These are phyloP conservation scores for Cryptus viduatorius DNA, from an alignment of 2,888 invertebrate genomes.

Conservation along the genomic window DNA sequence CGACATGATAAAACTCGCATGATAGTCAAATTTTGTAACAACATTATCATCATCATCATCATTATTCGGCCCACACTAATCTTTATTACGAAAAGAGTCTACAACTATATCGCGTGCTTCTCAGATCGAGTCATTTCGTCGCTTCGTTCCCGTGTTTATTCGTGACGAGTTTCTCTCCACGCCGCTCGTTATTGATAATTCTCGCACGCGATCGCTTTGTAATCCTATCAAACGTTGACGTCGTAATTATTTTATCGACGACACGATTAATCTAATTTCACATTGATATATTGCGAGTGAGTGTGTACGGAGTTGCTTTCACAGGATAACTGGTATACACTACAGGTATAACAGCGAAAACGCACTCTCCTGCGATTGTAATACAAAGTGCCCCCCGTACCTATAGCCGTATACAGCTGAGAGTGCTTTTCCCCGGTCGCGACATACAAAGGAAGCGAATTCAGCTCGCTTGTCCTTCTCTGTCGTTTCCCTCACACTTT, in stretches of 20 bases:
- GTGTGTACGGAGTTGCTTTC: too few relatives aligned
- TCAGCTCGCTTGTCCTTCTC: slow-evolving; percentile 28
- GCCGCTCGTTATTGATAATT: too few relatives aligned
- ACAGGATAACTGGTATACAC: not conserved
- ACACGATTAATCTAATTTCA: not conserved
- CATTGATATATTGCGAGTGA: too few relatives aligned
- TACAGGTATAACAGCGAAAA: not conserved
- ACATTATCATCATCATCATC: too few relatives aligned
- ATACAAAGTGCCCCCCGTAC: slow-evolving; percentile 36
- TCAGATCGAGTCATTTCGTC: not conserved
- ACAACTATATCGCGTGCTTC: too few relatives aligned
- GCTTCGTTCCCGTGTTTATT: not conserved
- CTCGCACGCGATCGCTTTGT: not conserved
- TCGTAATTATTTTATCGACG: too few relatives aligned
- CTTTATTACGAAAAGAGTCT: too few relatives aligned
- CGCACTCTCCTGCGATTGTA: slow-evolving; percentile 42
- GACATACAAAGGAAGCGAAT: slow-evolving; percentile 38
- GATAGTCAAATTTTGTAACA: too few relatives aligned
- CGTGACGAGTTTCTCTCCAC: too few relatives aligned
- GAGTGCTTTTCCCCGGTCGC: slow-evolving; percentile 31
- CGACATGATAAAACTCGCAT: too few relatives aligned
- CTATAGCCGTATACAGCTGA: slow-evolving; percentile 19
- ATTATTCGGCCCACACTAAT: too few relatives aligned
- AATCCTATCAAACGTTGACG: not conserved
- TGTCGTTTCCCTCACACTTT: not conserved